phyloP scores from a whole-genome alignment of 2,797 vertebrate species.

The Bufotes viridis region DNA sequence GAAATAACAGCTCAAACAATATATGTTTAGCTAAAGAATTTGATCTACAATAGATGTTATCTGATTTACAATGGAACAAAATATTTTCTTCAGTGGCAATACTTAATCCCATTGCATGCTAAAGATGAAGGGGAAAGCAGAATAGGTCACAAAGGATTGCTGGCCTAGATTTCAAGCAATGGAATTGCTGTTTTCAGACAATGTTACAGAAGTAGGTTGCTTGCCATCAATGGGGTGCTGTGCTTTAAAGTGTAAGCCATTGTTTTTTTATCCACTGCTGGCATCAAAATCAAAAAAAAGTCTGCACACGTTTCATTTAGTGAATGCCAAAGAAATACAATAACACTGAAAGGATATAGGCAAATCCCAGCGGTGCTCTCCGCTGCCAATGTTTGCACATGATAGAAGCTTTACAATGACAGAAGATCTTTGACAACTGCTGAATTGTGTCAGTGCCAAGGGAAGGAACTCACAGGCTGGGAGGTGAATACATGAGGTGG shows the following conservation, averaged over 20 bases:
- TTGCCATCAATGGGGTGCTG: slow-evolving; percentile 74
- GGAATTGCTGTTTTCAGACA: slow-evolving; percentile 67
- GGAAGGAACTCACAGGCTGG: slow-evolving; percentile 80
- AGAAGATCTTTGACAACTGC: slow-evolving; percentile 79
- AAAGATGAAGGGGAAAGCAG: slow-evolving; percentile 63
- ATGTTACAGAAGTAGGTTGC: slow-evolving; percentile 70
- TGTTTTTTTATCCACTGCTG: slow-evolving; percentile 80
- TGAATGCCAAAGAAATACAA: slow-evolving; percentile 79
- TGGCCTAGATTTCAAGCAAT: slow-evolving; percentile 61
- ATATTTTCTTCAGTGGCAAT: background rate
- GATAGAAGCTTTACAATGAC: slow-evolving; percentile 79
- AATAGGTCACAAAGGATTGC: slow-evolving; percentile 65
- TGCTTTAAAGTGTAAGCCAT: slow-evolving; percentile 80
- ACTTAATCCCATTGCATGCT: slow-evolving; percentile 60
- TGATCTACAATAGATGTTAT: slow-evolving; percentile 17
- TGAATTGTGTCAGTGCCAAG: slow-evolving; percentile 78
- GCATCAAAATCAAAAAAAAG: slow-evolving; percentile 81
- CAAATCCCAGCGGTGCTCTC: slow-evolving; percentile 78
- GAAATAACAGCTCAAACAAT: background rate
- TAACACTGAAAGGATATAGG: slow-evolving; percentile 81
- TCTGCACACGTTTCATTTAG: slow-evolving; percentile 71
- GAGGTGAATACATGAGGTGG: slow-evolving; percentile 76
- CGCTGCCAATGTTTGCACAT: slow-evolving; percentile 81
- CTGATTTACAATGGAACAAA: slow-evolving; percentile 9
- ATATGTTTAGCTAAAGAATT: background rate